Conservation (phyloP, 2,888 invertebrate genomes). For the Cremastobaeus sp. region DNA sequence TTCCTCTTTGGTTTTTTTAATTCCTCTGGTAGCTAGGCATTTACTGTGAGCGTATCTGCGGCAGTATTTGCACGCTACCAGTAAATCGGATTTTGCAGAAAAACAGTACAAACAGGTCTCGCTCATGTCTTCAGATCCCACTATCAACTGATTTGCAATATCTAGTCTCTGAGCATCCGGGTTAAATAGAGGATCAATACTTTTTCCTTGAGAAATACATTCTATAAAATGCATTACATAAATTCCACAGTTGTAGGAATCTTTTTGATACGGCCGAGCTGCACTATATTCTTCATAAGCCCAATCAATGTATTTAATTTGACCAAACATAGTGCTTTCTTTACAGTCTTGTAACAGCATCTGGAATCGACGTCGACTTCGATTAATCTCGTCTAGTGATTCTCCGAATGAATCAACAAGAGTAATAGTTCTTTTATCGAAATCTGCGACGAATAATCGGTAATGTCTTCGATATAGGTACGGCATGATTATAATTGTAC, state of each 20-base stretch:
- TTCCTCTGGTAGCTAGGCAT: background rate
- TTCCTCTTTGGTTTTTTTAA: background rate
- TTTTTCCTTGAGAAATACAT: slow-evolving; percentile 1
- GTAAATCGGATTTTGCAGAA: background rate
- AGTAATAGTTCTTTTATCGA: slow-evolving; percentile 1
- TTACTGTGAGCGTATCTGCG: background rate
- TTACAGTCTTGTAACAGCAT: background rate
- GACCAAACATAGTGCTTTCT: background rate
- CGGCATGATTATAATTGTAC: too few species aligned
- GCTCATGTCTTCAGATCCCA: slow-evolving; percentile 6
- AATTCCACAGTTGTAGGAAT: slow-evolving; percentile 3
- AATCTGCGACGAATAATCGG: background rate
- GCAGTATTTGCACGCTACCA: background rate
- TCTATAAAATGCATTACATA: slow-evolving; percentile 9
- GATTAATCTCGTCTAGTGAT: background rate
- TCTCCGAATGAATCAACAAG: background rate
- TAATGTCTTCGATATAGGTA: background rate
- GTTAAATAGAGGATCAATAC: background rate
- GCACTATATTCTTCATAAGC: background rate
- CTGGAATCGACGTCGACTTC: background rate
- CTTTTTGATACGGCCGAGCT: slow-evolving; percentile 2
- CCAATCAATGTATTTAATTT: background rate
- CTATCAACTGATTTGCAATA: background rate
- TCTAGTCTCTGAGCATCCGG: background rate
- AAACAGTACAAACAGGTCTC: slow-evolving; percentile 5